Conservation (phyloP, 2,888 invertebrate species). For the Chorisops tibialis region DNA sequence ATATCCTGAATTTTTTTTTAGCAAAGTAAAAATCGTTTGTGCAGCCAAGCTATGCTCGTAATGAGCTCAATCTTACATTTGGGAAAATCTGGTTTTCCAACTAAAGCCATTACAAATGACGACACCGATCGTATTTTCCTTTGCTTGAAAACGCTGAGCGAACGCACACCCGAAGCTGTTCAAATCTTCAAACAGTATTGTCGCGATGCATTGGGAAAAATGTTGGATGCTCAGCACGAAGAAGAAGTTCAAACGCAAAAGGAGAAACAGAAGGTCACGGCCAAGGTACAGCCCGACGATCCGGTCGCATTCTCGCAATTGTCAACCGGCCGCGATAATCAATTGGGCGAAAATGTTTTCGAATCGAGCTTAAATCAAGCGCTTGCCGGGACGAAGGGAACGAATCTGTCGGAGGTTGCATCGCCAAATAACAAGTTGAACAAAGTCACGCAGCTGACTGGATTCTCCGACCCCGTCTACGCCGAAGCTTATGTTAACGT, state of each 20-base stretch:
- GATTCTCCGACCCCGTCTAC: conserved; percentile 99
- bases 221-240: conserved; percentile 76
- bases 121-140: conserved; percentile 85
- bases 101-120: conserved; percentile 89
- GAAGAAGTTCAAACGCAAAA: conserved; percentile 60
- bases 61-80: conserved; percentile 82
- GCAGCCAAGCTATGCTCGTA: conserved; percentile 82
- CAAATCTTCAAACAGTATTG: conserved; percentile 71
- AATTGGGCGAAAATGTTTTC: conserved; percentile 71
- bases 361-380: conserved; percentile 91
- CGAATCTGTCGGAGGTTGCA: conserved; percentile 53
- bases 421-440: conserved; percentile 61
- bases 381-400: conserved; percentile 62
- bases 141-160: conserved; percentile 72
- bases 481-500: conserved; percentile 99
- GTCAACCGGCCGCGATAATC: conserved; percentile 60
- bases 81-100: conserved; percentile 71
- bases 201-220: conserved; percentile 73
- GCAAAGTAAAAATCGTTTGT: conserved; percentile 58
- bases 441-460: conserved; percentile 93
- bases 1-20: too few species aligned
- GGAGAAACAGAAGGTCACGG: conserved; percentile 66
- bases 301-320: conserved; percentile 81
- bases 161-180: conserved; percentile 64
- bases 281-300: conserved; percentile 78